Percentiles rank a stretch among this genome's conserved stretches.
These are phyloP conservation scores for Plutella xylostella DNA, from an alignment of 2,888 invertebrate genomes.

Conservation along the genomic window DNA sequence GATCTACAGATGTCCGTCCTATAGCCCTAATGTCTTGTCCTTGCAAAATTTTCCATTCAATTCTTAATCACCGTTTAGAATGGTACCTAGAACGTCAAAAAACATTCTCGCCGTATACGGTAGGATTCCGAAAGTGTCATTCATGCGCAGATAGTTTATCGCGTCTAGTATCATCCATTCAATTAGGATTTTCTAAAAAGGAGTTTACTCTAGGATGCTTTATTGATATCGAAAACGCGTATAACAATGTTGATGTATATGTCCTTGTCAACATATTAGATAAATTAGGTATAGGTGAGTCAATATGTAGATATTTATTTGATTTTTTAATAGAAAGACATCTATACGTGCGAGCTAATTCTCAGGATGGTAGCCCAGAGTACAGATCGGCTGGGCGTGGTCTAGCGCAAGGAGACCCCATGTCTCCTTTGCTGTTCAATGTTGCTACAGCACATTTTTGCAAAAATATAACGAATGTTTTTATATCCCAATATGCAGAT, in stretches of 20 bases:
- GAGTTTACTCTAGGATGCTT: background rate
- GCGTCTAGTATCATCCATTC: background rate
- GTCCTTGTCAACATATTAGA: background rate
- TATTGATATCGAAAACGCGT: background rate
- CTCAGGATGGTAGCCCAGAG: background rate
- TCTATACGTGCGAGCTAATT: no score
- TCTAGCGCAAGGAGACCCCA: background rate
- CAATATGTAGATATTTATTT: background rate
- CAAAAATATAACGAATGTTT: background rate
- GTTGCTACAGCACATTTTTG: background rate
- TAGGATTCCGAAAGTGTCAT: background rate
- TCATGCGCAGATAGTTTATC: background rate
- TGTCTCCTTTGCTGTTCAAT: background rate
- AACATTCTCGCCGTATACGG: background rate
- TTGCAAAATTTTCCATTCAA: background rate
- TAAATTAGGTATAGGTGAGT: background rate
- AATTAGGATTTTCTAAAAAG: background rate
- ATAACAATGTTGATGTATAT: background rate
- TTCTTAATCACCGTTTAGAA: background rate
- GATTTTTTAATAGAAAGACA: background rate
- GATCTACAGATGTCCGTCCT: background rate
- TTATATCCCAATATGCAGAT: background rate
- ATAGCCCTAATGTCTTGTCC: conserved; percentile 2
- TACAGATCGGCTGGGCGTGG: background rate
- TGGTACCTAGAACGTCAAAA: background rate